Percentiles rank a stretch among this genome's conserved stretches.
Evolutionary conservation across 2,888 invertebrate genomes (phyloP).

Genomic region (Branchellion lobata): DNA sequence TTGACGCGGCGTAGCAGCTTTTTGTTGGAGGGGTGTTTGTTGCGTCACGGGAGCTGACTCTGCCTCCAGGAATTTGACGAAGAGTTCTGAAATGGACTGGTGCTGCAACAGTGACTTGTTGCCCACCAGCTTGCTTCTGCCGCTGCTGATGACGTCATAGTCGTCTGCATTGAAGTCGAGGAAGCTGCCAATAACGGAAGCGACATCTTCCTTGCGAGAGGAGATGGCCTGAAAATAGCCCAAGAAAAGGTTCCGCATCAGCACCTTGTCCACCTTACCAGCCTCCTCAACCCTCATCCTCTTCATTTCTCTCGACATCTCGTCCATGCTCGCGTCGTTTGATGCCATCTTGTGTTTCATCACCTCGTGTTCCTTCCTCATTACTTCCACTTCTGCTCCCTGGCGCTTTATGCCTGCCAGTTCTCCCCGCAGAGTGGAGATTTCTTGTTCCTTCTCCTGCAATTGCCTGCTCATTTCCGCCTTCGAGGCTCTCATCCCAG

Average conservation of each 20-base stretch:
- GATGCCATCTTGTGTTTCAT: background rate
- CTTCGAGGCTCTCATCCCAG: background rate
- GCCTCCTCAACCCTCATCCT: slow-evolving; percentile 19
- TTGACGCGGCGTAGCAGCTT: background rate
- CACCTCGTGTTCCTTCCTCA: background rate
- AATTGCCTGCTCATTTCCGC: background rate
- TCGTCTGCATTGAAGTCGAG: slow-evolving; percentile 32
- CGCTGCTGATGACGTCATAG: background rate
- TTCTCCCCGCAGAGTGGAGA: background rate
- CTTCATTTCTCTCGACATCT: background rate
- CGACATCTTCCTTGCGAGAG: slow-evolving; percentile 8
- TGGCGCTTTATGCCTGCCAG: background rate
- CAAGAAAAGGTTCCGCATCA: slow-evolving; percentile 26
- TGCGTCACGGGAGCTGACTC: slow-evolving; percentile 68
- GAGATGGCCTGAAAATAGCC: slow-evolving; percentile 32
- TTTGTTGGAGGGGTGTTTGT: background rate
- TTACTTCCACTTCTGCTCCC: background rate
- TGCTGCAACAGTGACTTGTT: slow-evolving; percentile 46
- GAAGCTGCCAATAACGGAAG: slow-evolving; percentile 25
- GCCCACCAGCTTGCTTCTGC: background rate
- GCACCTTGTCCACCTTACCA: slow-evolving; percentile 31
- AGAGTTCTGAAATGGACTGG: slow-evolving; percentile 72
- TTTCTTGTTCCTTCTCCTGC: slow-evolving; percentile 12
- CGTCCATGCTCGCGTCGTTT: slow-evolving; percentile 2
- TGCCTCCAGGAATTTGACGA: slow-evolving; percentile 76